Evolutionary conservation across 2,113 vertebrate genomes (phyloP).

Genomic region (Pseudopipra pipra): DNA sequence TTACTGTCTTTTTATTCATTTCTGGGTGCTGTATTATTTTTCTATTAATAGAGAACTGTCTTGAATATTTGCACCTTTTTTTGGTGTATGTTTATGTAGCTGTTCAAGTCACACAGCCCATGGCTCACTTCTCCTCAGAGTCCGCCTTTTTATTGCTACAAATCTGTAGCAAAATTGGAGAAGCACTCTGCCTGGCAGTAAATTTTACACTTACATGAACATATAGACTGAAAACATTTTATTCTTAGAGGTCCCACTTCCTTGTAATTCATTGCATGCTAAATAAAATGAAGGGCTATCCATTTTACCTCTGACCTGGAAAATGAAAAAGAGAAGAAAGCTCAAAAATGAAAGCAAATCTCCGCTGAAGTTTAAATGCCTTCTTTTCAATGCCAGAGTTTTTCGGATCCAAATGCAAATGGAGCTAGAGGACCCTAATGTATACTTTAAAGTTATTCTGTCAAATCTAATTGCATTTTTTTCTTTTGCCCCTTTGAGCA

Average conservation of each 20-base stretch:
- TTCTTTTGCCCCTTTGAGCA: neutral
- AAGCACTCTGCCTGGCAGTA: slow-evolving; percentile 29
- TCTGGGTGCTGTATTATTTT: neutral
- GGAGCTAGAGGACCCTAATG: neutral
- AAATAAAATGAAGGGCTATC: slow-evolving; percentile 23
- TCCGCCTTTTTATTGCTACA: slow-evolving; percentile 7
- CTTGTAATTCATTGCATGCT: slow-evolving; percentile 20
- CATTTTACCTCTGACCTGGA: neutral
- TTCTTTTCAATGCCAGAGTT: neutral
- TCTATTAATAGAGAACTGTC: neutral
- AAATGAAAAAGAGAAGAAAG: neutral
- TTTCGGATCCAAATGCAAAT: neutral
- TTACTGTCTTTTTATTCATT: neutral
- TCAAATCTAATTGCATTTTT: neutral
- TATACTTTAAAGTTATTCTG: neutral
- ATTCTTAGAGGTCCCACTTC: slow-evolving; percentile 3
- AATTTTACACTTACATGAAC: slow-evolving; percentile 36
- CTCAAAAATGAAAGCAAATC: neutral
- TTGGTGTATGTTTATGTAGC: neutral
- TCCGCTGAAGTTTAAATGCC: neutral
- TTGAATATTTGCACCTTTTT: neutral
- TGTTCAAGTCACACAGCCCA: neutral
- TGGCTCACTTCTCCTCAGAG: slow-evolving; percentile 10
- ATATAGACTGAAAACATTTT: neutral
- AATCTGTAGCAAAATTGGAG: neutral